phyloP scores from a whole-genome alignment of 2,888 invertebrate genomes.

The Nephrocerus scutellatus region DNA sequence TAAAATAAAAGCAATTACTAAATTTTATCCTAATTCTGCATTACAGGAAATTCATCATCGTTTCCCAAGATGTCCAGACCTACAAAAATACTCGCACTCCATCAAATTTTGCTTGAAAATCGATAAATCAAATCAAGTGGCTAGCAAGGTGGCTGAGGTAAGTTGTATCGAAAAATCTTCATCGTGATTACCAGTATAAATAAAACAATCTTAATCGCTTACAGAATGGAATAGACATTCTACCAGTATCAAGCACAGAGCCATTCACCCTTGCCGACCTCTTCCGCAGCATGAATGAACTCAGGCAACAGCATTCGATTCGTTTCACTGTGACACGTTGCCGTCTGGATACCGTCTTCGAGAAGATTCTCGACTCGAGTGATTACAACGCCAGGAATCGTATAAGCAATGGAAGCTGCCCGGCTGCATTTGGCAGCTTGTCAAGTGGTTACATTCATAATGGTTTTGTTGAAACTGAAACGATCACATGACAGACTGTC shows the following conservation, averaged over 20 bases:
- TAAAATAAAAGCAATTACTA: no score
- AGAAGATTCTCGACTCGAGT: slow-evolving; percentile 39
- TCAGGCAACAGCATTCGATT: slow-evolving; percentile 27
- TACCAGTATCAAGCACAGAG: slow-evolving; percentile 10
- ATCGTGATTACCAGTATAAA: not conserved
- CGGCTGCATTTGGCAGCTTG: slow-evolving; percentile 28
- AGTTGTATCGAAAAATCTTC: not conserved
- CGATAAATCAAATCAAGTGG: slow-evolving; percentile 18
- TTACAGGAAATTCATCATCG: slow-evolving; percentile 31
- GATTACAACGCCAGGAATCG: slow-evolving; percentile 20
- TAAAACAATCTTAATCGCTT: slow-evolving; percentile 4
- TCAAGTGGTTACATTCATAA: slow-evolving; percentile 38
- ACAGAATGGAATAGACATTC: slow-evolving; percentile 18
- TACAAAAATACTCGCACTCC: slow-evolving; percentile 40
- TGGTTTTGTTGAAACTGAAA: slow-evolving; percentile 40
- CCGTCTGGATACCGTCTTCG: slow-evolving; percentile 44
- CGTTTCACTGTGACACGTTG: slow-evolving; percentile 41
- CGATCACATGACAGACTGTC: slow-evolving; percentile 24
- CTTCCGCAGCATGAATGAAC: slow-evolving; percentile 28
- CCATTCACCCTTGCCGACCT: slow-evolving; percentile 30
- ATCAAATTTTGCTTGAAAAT: slow-evolving; percentile 40
- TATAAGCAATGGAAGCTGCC: slow-evolving; percentile 14
- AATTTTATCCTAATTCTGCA: slow-evolving; percentile 2
- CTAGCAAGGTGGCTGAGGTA: slow-evolving; percentile 18
- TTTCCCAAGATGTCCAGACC: slow-evolving; percentile 32